Evolutionary conservation across 2,888 invertebrate species (phyloP).

Genomic region (Noctua comes): DNA sequence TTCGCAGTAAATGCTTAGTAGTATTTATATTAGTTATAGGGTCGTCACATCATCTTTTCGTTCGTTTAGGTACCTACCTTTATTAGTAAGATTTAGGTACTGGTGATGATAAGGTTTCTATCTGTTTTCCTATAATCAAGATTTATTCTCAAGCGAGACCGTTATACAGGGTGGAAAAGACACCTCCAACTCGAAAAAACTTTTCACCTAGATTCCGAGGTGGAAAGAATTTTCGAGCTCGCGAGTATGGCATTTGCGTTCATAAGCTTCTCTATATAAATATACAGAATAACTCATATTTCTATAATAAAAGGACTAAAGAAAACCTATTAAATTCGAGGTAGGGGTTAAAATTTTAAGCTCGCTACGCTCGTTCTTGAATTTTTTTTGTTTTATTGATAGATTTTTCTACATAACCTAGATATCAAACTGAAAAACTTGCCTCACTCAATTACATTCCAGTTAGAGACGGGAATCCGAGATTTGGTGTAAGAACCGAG

Average conservation of each 20-base stretch:
- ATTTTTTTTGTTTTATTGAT: too few relatives aligned
- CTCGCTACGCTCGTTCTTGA: too few relatives aligned
- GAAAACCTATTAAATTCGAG: too few relatives aligned
- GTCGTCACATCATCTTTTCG: slow-evolving; percentile 5
- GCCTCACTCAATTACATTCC: background rate
- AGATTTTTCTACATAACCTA: background rate
- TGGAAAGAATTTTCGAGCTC: too few relatives aligned
- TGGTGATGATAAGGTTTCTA: background rate
- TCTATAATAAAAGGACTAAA: too few relatives aligned
- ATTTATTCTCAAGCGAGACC: background rate
- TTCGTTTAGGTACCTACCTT: background rate
- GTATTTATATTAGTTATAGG: slow-evolving; percentile 2
- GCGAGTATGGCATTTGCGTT: too few relatives aligned
- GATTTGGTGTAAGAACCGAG: background rate
- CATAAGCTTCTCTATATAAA: too few relatives aligned
- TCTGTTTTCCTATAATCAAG: background rate
- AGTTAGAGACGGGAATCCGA: background rate
- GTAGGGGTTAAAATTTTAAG: too few relatives aligned
- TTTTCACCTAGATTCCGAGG: too few relatives aligned
- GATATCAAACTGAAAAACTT: background rate
- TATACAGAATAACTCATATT: too few relatives aligned
- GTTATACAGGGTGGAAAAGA: too few relatives aligned
- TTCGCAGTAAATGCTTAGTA: slow-evolving; percentile 2
- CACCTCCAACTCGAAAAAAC: too few relatives aligned
- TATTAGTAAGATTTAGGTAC: background rate